Percentiles rank a stretch among this genome's conserved stretches.
Conservation (phyloP, 2,797 vertebrate genomes). For the Sphaeramia orbicularis region DNA sequence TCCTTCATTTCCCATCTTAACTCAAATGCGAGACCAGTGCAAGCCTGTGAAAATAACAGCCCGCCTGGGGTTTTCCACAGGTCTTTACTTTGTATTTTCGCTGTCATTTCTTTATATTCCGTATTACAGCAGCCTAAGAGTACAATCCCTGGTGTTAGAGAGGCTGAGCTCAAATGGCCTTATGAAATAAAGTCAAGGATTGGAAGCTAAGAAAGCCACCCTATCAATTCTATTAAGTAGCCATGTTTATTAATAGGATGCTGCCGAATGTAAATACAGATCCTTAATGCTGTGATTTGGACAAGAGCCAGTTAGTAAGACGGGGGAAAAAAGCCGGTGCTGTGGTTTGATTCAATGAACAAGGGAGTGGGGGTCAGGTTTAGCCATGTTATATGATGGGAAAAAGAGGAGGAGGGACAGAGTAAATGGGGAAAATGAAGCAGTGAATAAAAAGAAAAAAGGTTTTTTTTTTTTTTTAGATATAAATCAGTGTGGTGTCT, state of each 20-base stretch:
- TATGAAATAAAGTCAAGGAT: conserved; percentile 53
- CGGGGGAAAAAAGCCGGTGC: conserved; percentile 12
- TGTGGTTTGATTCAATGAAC: conserved; percentile 11
- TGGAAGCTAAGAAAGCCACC: conserved; percentile 33
- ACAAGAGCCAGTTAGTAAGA: conserved; percentile 49
- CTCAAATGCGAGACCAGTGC: conserved; percentile 33
- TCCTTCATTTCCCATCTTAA: conserved; percentile 34
- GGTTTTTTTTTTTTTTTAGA: too few species aligned
- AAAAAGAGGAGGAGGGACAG: conserved; percentile 13
- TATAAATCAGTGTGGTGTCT: not conserved
- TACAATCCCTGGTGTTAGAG: conserved; percentile 44
- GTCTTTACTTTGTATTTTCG: conserved; percentile 59
- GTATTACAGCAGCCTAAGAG: conserved; percentile 58
- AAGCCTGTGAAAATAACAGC: conserved; percentile 31
- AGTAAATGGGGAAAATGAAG: not conserved
- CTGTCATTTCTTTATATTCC: conserved; percentile 35
- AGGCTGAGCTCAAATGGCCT: conserved; percentile 42
- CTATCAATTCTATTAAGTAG: conserved; percentile 47
- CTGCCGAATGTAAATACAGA: conserved; percentile 66
- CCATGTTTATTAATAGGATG: conserved; percentile 76
- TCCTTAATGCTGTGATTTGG: conserved; percentile 54
- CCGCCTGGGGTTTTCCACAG: conserved; percentile 38
- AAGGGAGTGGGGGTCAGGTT: conserved; percentile 8
- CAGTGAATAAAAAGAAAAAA: not conserved
- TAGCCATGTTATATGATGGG: conserved; percentile 1